Evolutionary conservation across 2,113 vertebrate species (phyloP), one percentile per base, ranked within the genome.

Genomic region (Puma concolor): DNA sequence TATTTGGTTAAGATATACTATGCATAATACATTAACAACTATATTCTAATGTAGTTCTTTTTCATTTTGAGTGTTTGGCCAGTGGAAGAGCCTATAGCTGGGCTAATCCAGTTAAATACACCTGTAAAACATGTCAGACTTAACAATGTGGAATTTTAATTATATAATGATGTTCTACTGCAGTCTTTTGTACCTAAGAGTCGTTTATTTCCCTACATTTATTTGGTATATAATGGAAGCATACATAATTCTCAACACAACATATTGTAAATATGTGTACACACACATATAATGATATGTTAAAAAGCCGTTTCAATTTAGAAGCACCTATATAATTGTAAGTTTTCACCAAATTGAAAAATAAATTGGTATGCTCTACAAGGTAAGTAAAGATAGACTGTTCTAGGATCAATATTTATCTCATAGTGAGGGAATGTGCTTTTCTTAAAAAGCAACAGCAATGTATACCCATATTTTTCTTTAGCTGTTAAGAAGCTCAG

Each of bases 261-360:
- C 12, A 85, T 54, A 94, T 33, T 88, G 0, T 71, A 94, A 83
- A 29, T 91, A 63, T 31, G 2, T 54, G 44, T 11, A 80, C 23
- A 77, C 11, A 67, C 11, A 54, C 10, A 66, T 33, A n/a, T 4
- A 29, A 27, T 72, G 64, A 11, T n/a, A 33, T n/a, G 10, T 77
- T 89, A 85, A 93, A 79, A 67, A 27, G n/a, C 15, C 71, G 4
- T 74, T 84, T 95, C 57, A 21, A 1, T 89, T 97, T 64, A 91
- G 52, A 95, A 90, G 69, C 7, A 48, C 2, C 1, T 76, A 29
- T 94, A 33, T 85, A 69, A 82, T 38, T 77, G 1, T 79, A 94
- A 64, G 27, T 69, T 85, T 81, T 77, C 90, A 13, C n/a, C 83
- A 96, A 95, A 77, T 48, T 93, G 67, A 77, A 80, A 96, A 79